phyloP scores from a whole-genome alignment of 2,797 vertebrate genomes.

The Microctenopoma lineatum region DNA sequence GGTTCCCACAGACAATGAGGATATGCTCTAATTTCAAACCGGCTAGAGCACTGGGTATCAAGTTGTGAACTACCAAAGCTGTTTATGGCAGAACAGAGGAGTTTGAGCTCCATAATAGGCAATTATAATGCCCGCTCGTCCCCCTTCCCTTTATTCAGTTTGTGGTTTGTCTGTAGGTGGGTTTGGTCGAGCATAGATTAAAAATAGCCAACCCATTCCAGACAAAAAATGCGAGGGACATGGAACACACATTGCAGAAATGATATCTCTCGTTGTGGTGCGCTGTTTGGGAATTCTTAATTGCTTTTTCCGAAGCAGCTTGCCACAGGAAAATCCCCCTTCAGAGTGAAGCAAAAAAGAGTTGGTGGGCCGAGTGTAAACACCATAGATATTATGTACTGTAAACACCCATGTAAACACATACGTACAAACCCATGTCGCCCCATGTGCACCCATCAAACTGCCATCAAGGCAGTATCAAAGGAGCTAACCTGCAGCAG shows the following conservation, averaged over 20 bases:
- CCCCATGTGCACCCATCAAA: conserved; percentile 79
- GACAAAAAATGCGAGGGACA: conserved; percentile 75
- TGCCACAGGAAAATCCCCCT: conserved; percentile 85
- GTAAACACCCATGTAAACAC: conserved; percentile 75
- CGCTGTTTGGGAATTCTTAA: conserved; percentile 85
- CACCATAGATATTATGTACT: conserved; percentile 69
- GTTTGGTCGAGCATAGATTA: conserved; percentile 78
- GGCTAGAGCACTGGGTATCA: conserved; percentile 70
- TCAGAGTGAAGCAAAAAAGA: conserved; percentile 72
- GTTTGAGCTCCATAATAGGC: conserved; percentile 77
- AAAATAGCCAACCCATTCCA: conserved; percentile 81
- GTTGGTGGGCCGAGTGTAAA: conserved; percentile 75
- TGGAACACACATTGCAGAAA: conserved; percentile 78
- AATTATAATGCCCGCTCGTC: conserved; percentile 74
- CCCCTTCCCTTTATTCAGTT: conserved; percentile 74
- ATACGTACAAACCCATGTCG: conserved; percentile 70
- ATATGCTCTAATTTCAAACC: conserved; percentile 74
- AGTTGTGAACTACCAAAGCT: conserved; percentile 76
- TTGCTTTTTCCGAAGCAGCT: conserved; percentile 83
- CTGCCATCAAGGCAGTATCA: conserved; percentile 74
- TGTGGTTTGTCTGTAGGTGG: conserved; percentile 81
- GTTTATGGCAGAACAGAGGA: conserved; percentile 78
- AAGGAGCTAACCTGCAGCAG: conserved; percentile 80
- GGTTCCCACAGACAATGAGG: conserved; percentile 79
- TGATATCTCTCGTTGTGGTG: conserved; percentile 83